Percentiles rank a stretch among this genome's conserved stretches.
Evolutionary conservation across 1,140 invertebrate species (phyloP).

Genomic region (Zaprionus gabonicus): DNA sequence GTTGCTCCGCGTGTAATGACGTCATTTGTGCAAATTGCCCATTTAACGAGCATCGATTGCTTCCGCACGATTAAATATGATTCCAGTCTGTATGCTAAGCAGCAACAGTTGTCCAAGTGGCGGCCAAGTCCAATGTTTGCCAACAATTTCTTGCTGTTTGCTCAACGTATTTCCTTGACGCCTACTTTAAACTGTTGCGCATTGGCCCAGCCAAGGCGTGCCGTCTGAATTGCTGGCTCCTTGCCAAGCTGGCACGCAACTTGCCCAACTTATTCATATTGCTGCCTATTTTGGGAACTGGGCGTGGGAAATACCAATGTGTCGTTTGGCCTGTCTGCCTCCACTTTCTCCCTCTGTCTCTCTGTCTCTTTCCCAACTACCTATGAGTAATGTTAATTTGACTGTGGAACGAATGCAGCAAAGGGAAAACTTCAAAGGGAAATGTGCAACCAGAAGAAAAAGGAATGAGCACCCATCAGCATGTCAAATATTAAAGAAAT

Average conservation of each 20-base stretch:
- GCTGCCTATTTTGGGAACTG: constrained; percentile 22
- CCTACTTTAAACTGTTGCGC: constrained; percentile 79
- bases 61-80: constrained; percentile 76
- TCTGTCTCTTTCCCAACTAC: constrained; percentile 3
- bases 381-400: constrained; percentile 63
- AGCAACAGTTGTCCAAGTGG: constrained; percentile 63
- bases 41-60: constrained; percentile 74
- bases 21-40: constrained; percentile 76
- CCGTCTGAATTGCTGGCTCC: constrained; percentile 36
- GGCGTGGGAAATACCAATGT: constrained; percentile 71
- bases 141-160: constrained; percentile 18
- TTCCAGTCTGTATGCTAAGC: constrained; percentile 50
- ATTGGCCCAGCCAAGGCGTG: constrained; percentile 65
- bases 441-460: constrained; percentile 19
- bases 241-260: constrained; percentile 64
- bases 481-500: constrained; percentile 9
- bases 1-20: constrained; percentile 62
- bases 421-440: constrained; percentile 51
- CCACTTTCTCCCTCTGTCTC: neutral
- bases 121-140: constrained; percentile 19
- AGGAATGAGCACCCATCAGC: constrained; percentile 8
- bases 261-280: constrained; percentile 28
- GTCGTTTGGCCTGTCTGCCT: constrained; percentile 4
- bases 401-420: constrained; percentile 12
- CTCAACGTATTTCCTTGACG: constrained; percentile 33